Percentiles rank a stretch among this genome's conserved stretches.
These are phyloP conservation scores for Pterocles orientalis DNA, from an alignment of 2,113 vertebrate genomes.

Conservation along the genomic window DNA sequence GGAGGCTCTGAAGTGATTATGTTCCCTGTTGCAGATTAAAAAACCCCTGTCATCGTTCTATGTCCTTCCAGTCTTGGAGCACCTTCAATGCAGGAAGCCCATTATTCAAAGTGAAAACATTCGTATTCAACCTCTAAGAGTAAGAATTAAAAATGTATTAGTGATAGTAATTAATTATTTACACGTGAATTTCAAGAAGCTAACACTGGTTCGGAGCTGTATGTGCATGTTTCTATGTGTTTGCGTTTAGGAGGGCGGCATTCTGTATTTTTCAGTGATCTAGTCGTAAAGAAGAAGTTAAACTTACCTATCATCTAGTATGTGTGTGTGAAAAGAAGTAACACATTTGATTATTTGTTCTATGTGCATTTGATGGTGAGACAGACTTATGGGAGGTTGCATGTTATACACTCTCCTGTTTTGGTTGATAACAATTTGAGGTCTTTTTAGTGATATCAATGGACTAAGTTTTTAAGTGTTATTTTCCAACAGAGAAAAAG, in stretches of 20 bases:
- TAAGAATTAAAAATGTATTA: neutral
- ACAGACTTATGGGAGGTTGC: neutral
- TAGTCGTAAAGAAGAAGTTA: neutral
- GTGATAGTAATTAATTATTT: neutral
- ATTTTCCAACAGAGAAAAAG: neutral
- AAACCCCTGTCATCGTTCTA: neutral
- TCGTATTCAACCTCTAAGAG: neutral
- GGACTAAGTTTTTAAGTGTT: neutral
- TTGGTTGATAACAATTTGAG: neutral
- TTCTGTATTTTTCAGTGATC: neutral
- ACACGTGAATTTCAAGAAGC: neutral
- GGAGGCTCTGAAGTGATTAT: neutral
- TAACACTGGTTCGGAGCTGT: neutral
- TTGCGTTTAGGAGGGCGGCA: neutral
- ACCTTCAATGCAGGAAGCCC: neutral
- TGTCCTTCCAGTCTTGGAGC: neutral
- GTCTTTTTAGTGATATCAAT: neutral
- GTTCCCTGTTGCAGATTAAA: neutral
- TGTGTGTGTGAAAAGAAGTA: neutral
- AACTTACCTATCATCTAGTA: neutral
- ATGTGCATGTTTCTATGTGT: fast-evolving
- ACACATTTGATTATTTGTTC: neutral
- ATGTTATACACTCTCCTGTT: neutral
- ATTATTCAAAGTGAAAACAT: neutral
- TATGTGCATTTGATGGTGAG: neutral